phyloP scores from a whole-genome alignment of 37 sponge, comb jelly and placozoan species.

The Sycon ciliatum region DNA sequence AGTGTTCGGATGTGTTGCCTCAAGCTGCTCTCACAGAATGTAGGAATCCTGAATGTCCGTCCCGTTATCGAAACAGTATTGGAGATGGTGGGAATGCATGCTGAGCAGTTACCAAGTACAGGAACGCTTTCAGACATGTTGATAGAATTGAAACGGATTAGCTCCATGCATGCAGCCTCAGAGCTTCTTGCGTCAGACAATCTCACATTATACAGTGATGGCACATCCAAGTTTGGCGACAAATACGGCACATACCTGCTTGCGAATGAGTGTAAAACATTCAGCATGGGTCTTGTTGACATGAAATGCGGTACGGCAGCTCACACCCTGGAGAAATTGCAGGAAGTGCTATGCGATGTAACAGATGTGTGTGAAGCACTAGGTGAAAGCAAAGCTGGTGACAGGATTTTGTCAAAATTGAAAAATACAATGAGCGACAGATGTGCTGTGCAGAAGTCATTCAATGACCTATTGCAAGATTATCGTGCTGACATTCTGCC shows the following conservation, averaged over 20 bases:
- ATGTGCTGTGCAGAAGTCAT: conserved; percentile 30
- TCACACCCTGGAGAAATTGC: neutral
- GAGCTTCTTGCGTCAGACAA: neutral
- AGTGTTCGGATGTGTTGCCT: neutral
- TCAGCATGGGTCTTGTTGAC: neutral
- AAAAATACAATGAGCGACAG: conserved; percentile 55
- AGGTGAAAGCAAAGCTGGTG: neutral
- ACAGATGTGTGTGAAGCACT: neutral
- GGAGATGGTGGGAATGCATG: neutral
- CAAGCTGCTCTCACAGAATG: conserved; percentile 1
- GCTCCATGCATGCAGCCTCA: neutral
- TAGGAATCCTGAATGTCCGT: neutral
- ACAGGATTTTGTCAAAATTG: conserved; percentile 17
- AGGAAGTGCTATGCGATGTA: neutral
- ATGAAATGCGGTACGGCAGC: conserved; percentile 14
- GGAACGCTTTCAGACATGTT: neutral
- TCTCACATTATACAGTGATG: conserved; percentile 19
- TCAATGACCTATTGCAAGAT: conserved; percentile 31
- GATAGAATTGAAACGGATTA: neutral
- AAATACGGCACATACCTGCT: conserved; percentile 12
- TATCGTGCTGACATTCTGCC: conserved; percentile 34
- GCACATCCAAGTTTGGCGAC: conserved; percentile 28
- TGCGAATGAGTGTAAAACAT: neutral
- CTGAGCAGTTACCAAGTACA: conserved; percentile 2
- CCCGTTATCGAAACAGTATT: conserved; percentile 2